Base-by-base conservation (phyloP, 2,113 vertebrate species). In the Cacatua alba region DNA sequence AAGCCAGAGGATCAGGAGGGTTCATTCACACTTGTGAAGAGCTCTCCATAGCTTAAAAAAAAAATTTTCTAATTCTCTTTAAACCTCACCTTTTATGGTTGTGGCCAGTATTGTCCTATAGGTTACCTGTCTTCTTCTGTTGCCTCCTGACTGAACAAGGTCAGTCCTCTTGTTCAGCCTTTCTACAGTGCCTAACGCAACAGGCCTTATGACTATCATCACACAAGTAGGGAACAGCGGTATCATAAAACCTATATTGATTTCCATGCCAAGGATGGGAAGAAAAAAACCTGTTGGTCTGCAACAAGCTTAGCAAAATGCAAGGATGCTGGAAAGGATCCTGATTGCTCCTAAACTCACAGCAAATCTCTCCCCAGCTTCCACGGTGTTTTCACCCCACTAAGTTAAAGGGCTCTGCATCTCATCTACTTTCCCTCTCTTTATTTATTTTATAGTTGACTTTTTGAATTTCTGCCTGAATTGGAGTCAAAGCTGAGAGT, bases 361-460 rank as follows among this genome's bases (percentile, higher is more conserved):
- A 88, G 46, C 39, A 88, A 86, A 71, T 18, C 48, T 64, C 57
- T 55, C 26, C 52, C n/a, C 52, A 64, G 0, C 35, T 64, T 86
- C 24, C 59, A 86, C 46, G 52, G 76, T 69, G 69, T 86, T 76
- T 88, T 94, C 60, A 83, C 65, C 33, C 35, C 71, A 88, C 43
- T n/a, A 20, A 48, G 82, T 81, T 90, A 82, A 93, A 95, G 55
- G 39, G 24, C 25, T 95, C 79, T 93, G 71, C 29, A 70, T 95
- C 82, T 88, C 92, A 78, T 88, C 74, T 92, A 74, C 60, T 94
- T 94, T 81, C 76, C 26, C 33, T 86, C 65, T 90, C 88, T 84
- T 88, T 90, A 90, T 96, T 95, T 95, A 64, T 88, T 92, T 94
- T 93, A 64, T 48, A 91, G 94, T 57, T 94, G 80, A 90, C 79